phyloP scores from a whole-genome alignment of 2,797 vertebrate genomes.

The Chelonia mydas region DNA sequence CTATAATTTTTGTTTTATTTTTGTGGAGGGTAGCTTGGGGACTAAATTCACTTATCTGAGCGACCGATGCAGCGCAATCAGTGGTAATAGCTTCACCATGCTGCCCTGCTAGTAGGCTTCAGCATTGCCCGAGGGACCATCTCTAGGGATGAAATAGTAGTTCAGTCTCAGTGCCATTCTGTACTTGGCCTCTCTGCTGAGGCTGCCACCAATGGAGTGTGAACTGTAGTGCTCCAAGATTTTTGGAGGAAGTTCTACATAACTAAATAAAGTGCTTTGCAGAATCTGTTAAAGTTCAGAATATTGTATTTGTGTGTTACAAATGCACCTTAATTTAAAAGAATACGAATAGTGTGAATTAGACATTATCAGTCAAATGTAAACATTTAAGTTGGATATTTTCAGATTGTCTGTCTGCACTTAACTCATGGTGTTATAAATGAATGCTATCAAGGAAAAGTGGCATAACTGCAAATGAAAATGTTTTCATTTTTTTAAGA shows the following conservation, averaged over 20 bases:
- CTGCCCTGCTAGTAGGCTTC: not conserved
- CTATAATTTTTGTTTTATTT: not conserved
- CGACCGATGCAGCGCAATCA: not conserved
- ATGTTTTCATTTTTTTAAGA: constrained; percentile 15
- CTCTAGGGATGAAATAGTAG: not conserved
- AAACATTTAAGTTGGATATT: not conserved
- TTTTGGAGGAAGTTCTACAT: not conserved
- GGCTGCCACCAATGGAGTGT: not conserved
- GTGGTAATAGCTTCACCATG: not conserved
- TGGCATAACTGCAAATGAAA: not conserved
- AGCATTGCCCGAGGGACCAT: not conserved
- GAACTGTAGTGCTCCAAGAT: not conserved
- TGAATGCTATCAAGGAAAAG: not conserved
- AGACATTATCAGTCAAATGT: not conserved
- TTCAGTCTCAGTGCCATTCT: not conserved
- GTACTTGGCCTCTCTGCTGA: not conserved
- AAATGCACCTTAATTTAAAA: not conserved
- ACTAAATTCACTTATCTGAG: not conserved
- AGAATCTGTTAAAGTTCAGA: not conserved
- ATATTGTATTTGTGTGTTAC: not conserved
- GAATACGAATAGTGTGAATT: not conserved
- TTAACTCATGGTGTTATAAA: not conserved
- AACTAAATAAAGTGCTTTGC: not conserved
- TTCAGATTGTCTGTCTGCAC: not conserved
- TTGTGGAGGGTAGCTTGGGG: not conserved